Conservation (phyloP, 1,140 invertebrate genomes). For the Pogonognathellus flavescens region DNA sequence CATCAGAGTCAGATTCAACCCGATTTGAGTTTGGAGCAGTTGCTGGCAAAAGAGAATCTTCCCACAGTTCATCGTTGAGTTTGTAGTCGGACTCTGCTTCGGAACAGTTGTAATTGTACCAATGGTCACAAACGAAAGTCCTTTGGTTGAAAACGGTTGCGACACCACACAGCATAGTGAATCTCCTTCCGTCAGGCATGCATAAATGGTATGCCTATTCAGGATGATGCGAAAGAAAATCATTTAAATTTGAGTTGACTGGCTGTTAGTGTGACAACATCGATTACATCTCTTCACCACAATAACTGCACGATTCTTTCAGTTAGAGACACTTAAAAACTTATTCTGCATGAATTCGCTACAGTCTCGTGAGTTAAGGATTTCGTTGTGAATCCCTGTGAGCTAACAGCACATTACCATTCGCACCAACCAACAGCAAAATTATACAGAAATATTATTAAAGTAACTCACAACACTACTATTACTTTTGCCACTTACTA, state of each 20-base stretch:
- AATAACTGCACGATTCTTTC: constrained; percentile 21
- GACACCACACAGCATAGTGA: constrained; percentile 64
- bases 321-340: constrained; percentile 19
- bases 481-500: not conserved
- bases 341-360: constrained; percentile 3
- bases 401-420: not conserved
- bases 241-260: constrained; percentile 6
- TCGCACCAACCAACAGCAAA: not conserved
- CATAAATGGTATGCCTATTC: constrained; percentile 64
- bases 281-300: constrained; percentile 3
- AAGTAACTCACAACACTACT: not conserved
- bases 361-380: not conserved
- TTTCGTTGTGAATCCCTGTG: not conserved
- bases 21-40: not conserved
- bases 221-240: not conserved
- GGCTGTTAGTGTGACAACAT: not conserved
- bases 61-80: constrained; percentile 58
- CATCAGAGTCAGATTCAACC: constrained; percentile 13
- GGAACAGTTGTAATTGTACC: constrained; percentile 65
- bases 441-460: not conserved
- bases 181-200: constrained; percentile 61
- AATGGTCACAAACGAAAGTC: constrained; percentile 65
- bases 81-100: constrained; percentile 63
- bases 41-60: constrained; percentile 48
- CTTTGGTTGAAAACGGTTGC: constrained; percentile 66